Base-by-base conservation (phyloP, 2,113 vertebrate genomes). In the Atrichornis clamosus region DNA sequence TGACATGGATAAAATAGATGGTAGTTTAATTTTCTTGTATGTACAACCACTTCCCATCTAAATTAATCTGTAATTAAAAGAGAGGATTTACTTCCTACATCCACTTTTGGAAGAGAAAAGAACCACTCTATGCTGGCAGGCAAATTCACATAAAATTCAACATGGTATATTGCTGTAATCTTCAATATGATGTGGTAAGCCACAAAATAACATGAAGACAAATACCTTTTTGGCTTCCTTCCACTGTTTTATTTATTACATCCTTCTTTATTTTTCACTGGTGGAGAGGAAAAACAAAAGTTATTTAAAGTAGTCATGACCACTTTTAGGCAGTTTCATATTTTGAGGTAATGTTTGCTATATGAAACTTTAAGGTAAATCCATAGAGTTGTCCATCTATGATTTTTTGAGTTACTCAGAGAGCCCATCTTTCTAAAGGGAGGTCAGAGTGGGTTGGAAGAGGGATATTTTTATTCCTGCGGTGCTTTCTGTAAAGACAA, bases 181-280 rank as follows among this genome's bases (percentile, higher is more conserved):
- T 91, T 79, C 69, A 47, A n/a, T 46, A 53, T 72, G 70, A 79
- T 93, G 92, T 3, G 17, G 67, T 91, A 89, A 96, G 75, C 68
- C 95, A 84, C 90, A 95, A 86, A 91, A 80, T 53, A 94, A 64
- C 42, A 46, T 46, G 72, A 97, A 95, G 72, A 82, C 32, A 91
- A 91, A 85, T 88, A 96, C 42, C 65, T 77, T 79, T 96, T 53
- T 95, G 47, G 39, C 41, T 63, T 87, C 22, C 20, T 87, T 97
- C 58, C 69, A 79, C 32, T 67, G 7, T 75, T 82, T 92, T 89
- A 88, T 95, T 94, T 84, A 69, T 93, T 63, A 65, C 13, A 65
- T 65, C 11, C 39, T 78, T 56, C 64, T 96, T 89, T 47, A 82
- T 87, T 89, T 85, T 92, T 90, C 56, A 82, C 27, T 89, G 41